Evolutionary conservation across 2,888 invertebrate genomes (phyloP).

Genomic region (Spodoptera picta): DNA sequence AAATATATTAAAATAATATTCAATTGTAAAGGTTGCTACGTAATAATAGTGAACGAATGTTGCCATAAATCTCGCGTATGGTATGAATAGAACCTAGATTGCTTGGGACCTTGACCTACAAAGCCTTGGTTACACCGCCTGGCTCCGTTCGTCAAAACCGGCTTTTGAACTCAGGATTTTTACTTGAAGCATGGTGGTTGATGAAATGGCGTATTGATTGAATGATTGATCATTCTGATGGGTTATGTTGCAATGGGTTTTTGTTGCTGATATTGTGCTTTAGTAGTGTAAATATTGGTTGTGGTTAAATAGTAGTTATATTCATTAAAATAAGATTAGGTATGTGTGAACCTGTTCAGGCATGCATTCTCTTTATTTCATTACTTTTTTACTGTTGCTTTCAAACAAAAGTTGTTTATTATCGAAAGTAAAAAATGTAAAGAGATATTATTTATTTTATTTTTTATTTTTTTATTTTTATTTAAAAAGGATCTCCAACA

Average conservation of each 20-base stretch:
- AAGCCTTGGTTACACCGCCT: slow-evolving; percentile 26
- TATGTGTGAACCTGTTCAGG: too few relatives aligned
- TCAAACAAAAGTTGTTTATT: too few relatives aligned
- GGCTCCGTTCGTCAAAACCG: slow-evolving; percentile 36
- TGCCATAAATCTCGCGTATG: slow-evolving; percentile 79
- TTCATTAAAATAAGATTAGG: too few relatives aligned
- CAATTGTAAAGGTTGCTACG: slow-evolving; percentile 73
- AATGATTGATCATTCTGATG: slow-evolving; percentile 21
- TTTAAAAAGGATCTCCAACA: too few relatives aligned
- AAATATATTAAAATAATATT: slow-evolving; percentile 72
- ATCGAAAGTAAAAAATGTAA: too few relatives aligned
- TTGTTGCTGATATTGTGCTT: background rate
- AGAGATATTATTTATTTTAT: too few relatives aligned
- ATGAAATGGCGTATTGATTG: slow-evolving; percentile 2
- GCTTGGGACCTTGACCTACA: slow-evolving; percentile 55
- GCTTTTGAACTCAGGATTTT: slow-evolving; percentile 35
- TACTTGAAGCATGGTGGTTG: slow-evolving; percentile 10
- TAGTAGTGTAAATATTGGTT: background rate
- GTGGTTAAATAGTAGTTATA: too few relatives aligned
- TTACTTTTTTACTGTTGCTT: too few relatives aligned
- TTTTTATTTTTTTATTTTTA: too few relatives aligned
- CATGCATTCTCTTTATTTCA: too few relatives aligned
- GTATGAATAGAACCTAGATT: slow-evolving; percentile 59
- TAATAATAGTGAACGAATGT: slow-evolving; percentile 73
- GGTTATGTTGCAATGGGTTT: slow-evolving; percentile 9